phyloP scores from a whole-genome alignment of 2,797 vertebrate species.

The Epinephelus awoara region DNA sequence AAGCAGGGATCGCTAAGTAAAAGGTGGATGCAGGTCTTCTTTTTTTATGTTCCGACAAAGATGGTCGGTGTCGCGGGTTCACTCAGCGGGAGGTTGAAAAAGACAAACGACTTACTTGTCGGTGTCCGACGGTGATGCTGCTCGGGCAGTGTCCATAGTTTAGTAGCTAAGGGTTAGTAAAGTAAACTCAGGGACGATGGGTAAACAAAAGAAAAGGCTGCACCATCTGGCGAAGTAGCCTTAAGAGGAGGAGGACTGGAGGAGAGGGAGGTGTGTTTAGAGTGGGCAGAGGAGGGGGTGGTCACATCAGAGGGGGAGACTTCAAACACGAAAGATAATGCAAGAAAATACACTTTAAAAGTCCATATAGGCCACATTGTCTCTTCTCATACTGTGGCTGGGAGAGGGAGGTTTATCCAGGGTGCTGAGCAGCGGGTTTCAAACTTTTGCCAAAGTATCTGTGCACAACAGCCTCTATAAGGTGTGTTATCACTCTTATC shows the following conservation, averaged over 20 bases:
- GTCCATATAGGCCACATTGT: no score
- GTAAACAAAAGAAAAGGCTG: constrained; percentile 87
- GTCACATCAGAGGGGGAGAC: background rate
- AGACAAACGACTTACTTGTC: constrained; percentile 68
- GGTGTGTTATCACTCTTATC: no score
- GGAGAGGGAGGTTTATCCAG: background rate
- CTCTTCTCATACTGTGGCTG: background rate
- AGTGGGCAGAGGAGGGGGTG: constrained; percentile 73
- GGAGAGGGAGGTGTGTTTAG: constrained; percentile 88
- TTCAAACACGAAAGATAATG: background rate
- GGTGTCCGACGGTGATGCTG: constrained; percentile 52
- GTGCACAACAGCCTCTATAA: no score
- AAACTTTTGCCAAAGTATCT: no score
- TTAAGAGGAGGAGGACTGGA: constrained; percentile 87
- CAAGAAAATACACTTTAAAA: background rate
- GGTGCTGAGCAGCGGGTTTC: background rate
- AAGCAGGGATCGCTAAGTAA: constrained; percentile 60
- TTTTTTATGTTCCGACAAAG: constrained; percentile 33
- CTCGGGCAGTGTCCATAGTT: constrained; percentile 73
- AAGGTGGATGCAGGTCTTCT: constrained; percentile 58
- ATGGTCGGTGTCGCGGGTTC: constrained; percentile 25
- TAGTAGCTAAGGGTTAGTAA: constrained; percentile 72
- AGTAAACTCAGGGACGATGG: constrained; percentile 75
- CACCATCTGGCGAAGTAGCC: constrained; percentile 90
- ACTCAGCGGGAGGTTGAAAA: constrained; percentile 1